Base-by-base conservation (phyloP, 2,888 invertebrate genomes). In the Melinaea marsaeus region DNA sequence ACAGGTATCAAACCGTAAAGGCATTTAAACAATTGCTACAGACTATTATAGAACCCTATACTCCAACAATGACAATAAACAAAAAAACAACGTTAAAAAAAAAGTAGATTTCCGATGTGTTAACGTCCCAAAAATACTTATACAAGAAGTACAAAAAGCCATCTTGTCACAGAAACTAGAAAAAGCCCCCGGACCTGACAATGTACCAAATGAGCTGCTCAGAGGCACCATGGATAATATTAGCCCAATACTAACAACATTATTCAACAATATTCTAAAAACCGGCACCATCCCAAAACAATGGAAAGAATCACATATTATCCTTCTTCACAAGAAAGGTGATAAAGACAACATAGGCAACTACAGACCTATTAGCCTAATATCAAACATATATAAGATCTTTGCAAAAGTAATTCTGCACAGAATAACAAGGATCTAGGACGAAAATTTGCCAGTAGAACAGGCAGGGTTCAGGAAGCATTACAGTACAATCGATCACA, bases 141-240 rank as follows among this genome's bases (percentile, higher is more conserved):
- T 9, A 59, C 33, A 9, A 13, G 68, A 71, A 67, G 61, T 67
- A 13, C 42, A 64, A 57, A 67, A 67, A 51, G 64, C 69, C n/a
- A 67, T 70, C 35, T 47, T 54, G 11, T 60, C 51, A 7, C 69
- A 69, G 48, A 69, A 71, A 9, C 56, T 47, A 22, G 69, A 69
- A n/a, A 72, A 69, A 69, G 57, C 67, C 0, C 68, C 72, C 13
- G 70, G 72, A 0, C 68, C 72, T 2, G 72, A 72, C n/a, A 69
- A 57, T 13, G 68, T 75, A 2, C 37, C 62, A 55, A 71, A 73
- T 34, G 72, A 73, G 46, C 46, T 72, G 0, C 34, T 72, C 13
- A 66, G 46, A 66, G 69, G 69, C 2, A 68, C 63, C 0, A 5
- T 68, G 0, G 56, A 62, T 11, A 66, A 69, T 62, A 35, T 35